Conservation (phyloP, 2,888 invertebrate species). For the Tolmerus cingulatus region DNA sequence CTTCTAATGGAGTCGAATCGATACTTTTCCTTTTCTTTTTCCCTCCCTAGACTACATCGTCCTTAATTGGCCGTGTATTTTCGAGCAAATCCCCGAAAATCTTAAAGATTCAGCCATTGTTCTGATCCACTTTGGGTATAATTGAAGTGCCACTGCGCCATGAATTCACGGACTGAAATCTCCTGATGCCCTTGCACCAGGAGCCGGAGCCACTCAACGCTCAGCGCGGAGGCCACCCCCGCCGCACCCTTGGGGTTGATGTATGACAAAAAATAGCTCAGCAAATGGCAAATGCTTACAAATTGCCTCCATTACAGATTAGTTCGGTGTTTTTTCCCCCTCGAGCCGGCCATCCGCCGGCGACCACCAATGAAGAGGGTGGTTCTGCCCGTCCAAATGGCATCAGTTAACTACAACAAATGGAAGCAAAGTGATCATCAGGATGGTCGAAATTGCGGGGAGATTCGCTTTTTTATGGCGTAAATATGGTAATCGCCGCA, state of each 20-base stretch:
- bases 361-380: constrained; percentile 20
- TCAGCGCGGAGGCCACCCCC: not conserved
- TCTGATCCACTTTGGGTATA: not conserved
- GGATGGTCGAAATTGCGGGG: constrained; percentile 45
- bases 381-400: constrained; percentile 40
- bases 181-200: not conserved
- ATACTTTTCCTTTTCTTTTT: not conserved
- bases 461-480: constrained; percentile 45
- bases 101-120: not conserved
- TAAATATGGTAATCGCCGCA: constrained; percentile 47
- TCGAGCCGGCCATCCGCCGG: not conserved
- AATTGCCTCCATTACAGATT: constrained; percentile 52
- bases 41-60: not conserved
- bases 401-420: constrained; percentile 47
- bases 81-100: not conserved
- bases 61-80: not conserved
- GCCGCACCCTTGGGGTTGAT: constrained; percentile 32
- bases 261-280: constrained; percentile 49
- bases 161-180: not conserved
- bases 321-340: constrained; percentile 35
- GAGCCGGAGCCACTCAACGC: not conserved
- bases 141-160: not conserved
- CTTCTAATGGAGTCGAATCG: not conserved
- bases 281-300: constrained; percentile 52
- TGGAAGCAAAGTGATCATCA: constrained; percentile 48